Percentiles rank a stretch among this genome's conserved stretches.
phyloP scores from a whole-genome alignment of 2,797 vertebrate genomes.

The Chloroceryle inda region DNA sequence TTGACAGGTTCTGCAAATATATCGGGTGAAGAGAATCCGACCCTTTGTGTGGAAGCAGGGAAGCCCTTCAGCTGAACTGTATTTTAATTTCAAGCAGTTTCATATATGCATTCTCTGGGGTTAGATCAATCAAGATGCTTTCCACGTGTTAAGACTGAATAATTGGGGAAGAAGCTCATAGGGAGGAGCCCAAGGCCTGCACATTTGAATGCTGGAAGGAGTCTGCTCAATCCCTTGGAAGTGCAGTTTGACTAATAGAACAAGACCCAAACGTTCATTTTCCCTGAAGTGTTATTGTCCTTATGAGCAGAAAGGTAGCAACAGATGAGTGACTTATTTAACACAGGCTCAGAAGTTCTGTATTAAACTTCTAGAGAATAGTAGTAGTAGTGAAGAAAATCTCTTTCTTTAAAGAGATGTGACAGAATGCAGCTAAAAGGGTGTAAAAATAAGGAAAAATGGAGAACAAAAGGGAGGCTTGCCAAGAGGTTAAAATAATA shows the following conservation, averaged over 20 bases:
- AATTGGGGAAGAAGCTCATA: constrained; percentile 1
- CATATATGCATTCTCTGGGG: neutral
- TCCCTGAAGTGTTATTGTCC: constrained; percentile 45
- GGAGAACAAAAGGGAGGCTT: constrained; percentile 52
- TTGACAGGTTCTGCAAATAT: constrained; percentile 24
- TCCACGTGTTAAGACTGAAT: neutral
- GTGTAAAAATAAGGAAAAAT: constrained; percentile 45
- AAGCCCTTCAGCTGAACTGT: neutral
- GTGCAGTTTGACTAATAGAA: neutral
- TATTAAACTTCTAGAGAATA: neutral
- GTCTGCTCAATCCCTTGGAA: constrained; percentile 6
- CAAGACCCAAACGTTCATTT: constrained; percentile 13
- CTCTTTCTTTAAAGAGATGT: constrained; percentile 43
- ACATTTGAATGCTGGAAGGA: neutral
- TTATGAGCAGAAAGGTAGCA: neutral
- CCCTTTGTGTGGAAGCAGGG: neutral
- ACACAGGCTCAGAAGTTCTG: constrained; percentile 36
- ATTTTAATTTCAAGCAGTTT: neutral
- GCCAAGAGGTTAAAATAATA: constrained; percentile 24
- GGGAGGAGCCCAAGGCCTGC: neutral
- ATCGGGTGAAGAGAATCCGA: constrained; percentile 25
- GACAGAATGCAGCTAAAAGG: constrained; percentile 53
- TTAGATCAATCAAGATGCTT: constrained; percentile 11
- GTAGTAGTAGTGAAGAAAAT: constrained; percentile 52
- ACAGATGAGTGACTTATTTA: constrained; percentile 57